phyloP scores from a whole-genome alignment of 2,797 vertebrate species.

The Smutsia temminckii region DNA sequence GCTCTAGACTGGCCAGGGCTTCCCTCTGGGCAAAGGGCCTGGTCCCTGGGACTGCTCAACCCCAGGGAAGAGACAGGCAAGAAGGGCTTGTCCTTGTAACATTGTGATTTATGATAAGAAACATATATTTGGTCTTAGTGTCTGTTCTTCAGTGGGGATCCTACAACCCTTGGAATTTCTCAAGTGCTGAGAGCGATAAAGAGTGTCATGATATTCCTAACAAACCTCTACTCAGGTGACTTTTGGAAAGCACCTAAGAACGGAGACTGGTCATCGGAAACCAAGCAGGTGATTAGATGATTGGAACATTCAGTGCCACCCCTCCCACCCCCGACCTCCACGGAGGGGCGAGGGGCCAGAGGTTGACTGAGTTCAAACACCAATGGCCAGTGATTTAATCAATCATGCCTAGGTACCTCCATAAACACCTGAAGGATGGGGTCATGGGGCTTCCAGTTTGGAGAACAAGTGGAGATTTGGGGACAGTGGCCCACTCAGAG shows the following conservation, averaged over 20 bases:
- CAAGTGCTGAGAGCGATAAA: not conserved
- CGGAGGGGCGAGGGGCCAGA: too few relatives aligned
- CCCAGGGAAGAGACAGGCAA: not conserved
- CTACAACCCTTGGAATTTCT: not conserved
- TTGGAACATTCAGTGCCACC: not conserved
- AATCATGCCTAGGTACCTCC: not conserved
- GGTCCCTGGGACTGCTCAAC: not conserved
- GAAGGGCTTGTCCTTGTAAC: not conserved
- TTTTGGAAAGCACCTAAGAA: not conserved
- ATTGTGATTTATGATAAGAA: not conserved
- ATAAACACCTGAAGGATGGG: not conserved
- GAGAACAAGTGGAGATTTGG: not conserved
- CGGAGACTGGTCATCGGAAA: not conserved
- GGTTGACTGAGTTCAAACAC: not conserved
- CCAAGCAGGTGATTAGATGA: fast-evolving
- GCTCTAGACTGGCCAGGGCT: not conserved
- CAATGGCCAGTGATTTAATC: not conserved
- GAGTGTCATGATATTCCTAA: not conserved
- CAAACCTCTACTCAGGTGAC: not conserved
- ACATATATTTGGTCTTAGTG: not conserved
- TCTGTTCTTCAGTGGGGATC: not conserved
- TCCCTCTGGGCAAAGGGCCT: not conserved
- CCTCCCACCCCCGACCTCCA: not conserved
- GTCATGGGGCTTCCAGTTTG: not conserved
- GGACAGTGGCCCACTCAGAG: not conserved